Conservation (phyloP, 2,113 vertebrate species). For the Pelodiscus sinensis region DNA sequence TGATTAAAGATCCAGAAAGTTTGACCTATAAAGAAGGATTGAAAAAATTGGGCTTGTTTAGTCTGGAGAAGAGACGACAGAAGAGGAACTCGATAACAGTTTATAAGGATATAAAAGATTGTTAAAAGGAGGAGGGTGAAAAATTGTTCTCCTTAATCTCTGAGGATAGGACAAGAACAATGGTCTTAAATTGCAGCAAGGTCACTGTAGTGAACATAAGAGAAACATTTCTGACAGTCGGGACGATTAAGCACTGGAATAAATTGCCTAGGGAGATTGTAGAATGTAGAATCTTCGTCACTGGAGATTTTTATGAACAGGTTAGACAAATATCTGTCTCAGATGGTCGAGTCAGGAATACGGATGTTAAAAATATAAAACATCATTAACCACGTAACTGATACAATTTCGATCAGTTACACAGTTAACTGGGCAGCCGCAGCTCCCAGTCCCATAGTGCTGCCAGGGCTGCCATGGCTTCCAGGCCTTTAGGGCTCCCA, state of each 20-base stretch:
- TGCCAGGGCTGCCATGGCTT: no score
- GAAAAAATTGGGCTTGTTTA: not conserved
- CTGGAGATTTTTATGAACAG: no score
- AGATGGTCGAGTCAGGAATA: not conserved
- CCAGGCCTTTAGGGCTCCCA: no score
- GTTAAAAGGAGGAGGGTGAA: not conserved
- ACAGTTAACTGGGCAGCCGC: no score
- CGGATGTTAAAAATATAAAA: no score
- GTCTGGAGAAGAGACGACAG: not conserved
- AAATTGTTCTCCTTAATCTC: not conserved
- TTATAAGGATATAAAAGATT: not conserved
- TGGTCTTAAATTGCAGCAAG: not conserved
- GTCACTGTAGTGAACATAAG: not conserved
- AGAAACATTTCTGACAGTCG: not conserved
- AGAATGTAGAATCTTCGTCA: not conserved
- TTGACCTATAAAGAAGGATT: not conserved
- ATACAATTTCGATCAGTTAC: no score
- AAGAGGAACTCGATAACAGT: not conserved
- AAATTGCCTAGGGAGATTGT: not conserved
- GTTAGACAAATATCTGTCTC: not conserved
- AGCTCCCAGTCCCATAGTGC: no score
- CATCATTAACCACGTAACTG: no score
- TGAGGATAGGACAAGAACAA: not conserved
- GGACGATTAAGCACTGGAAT: not conserved
- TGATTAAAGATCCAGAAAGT: not conserved